Evolutionary conservation across 2,888 invertebrate species (phyloP), one percentile per base, ranked within the genome.

Genomic region (Drosophila peninsularis): DNA sequence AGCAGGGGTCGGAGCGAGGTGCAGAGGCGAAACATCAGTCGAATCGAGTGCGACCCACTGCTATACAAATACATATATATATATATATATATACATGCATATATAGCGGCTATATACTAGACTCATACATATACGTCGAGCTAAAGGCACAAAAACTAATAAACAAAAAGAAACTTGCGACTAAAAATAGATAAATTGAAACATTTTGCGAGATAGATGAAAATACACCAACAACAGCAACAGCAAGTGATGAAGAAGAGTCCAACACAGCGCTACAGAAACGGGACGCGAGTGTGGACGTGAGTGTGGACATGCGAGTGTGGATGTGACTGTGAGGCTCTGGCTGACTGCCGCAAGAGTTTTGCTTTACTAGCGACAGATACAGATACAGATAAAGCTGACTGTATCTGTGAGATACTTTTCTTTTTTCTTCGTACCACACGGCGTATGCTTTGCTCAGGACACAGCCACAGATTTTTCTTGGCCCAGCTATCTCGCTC

Each of bases 171-270:
- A 86, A 88, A 80, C 84, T 88, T 84, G 79, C 73, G 53, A 64
- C 90, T 88, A 90, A 90, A 90, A 88, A 90, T 88, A 88, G 90
- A 84, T 71, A 81, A 81, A 79, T 83, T 82, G 77, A 88, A 85
- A 87, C 81, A 89, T 83, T 88, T 75, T 88, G 47, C 71, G 72
- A 88, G 78, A 83, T 76, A 88, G 78, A 83, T 79, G 81, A 84
- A 75, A 77, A 71, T 17, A 27, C n/a, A 27, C 19, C 24, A 30
- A 30, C 5, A 30, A 7, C 5, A 30, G 7, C 5, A 30, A 30
- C 27, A 42, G 14, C 42, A 21, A 42, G 21, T 42, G 13, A 10
- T 17, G 27, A 45, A 45, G 45, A 17, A 30, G 27, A 82, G 37
- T 78, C 74, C 62, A 89, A 76, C 77, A 80, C 67, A 78, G 68